Percentiles rank a stretch among this genome's conserved stretches.
Conservation (phyloP, 2,888 invertebrate genomes). For the Drosophila macrothrix region DNA sequence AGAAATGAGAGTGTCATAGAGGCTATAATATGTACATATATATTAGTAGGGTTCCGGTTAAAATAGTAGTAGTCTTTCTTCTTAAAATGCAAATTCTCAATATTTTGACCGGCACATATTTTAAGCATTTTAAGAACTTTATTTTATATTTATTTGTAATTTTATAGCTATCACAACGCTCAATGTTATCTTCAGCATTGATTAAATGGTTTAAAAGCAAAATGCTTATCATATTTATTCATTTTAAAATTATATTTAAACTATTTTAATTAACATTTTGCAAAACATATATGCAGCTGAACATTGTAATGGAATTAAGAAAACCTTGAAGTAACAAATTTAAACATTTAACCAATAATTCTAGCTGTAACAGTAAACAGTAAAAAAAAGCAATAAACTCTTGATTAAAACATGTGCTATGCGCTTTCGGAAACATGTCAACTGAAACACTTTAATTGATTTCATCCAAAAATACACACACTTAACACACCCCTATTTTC, state of each 20-base stretch:
- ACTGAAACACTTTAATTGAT: constrained; percentile 18
- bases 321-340: not conserved
- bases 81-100: not conserved
- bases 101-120: not conserved
- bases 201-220: too few relatives aligned
- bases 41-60: not conserved
- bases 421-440: constrained; percentile 8
- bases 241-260: not conserved
- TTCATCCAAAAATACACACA: constrained; percentile 12
- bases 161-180: too few relatives aligned
- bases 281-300: not conserved
- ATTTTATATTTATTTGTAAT: not conserved
- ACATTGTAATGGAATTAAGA: not conserved
- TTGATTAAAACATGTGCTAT: not conserved
- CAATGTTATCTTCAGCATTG: too few relatives aligned
- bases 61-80: not conserved
- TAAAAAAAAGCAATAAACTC: constrained; percentile 1
- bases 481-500: constrained; percentile 31
- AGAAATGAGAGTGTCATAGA: not conserved
- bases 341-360: not conserved
- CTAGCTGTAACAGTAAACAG: too few relatives aligned
- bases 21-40: not conserved
- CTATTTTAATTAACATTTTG: not conserved
- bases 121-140: not conserved
- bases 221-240: too few relatives aligned